Base-by-base conservation (phyloP, 2,113 vertebrate genomes). In the Asarcornis scutulata region DNA sequence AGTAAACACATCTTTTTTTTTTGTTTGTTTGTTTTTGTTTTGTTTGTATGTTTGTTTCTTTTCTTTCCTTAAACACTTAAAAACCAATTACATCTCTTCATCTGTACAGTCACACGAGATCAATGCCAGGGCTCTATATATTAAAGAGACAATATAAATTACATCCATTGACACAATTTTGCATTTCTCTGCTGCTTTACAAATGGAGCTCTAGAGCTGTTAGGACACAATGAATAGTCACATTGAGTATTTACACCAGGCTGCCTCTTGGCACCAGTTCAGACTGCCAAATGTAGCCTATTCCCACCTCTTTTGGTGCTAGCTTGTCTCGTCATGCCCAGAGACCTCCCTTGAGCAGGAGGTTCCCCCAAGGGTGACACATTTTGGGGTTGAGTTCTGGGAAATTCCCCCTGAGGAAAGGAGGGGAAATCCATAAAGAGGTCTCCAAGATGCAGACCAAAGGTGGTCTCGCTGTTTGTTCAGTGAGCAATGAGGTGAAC, bases 111-210 rank as follows among this genome's bases (percentile, higher is more conserved):
- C 97, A 98, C 97, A 98, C 92, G 66, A 80, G 79, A 98, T 98
- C 98, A 97, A 98, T 97, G 94, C 64, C 86, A 97, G 97, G 97
- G 97, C 97, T 98, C 98, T 96, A 96, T 97, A 98, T 97, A 98
- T 97, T 97, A 97, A 97, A 98, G 96, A 97, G 98, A 98, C 98
- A 97, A 98, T 97, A 98, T 98, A 98, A 98, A 98, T 97, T 97
- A 98, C 97, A 97, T 92, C 97, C 79, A 98, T 97, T 64, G 97
- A 98, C 98, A 97, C 88, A 97, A 98, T 84, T 96, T 97, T 97
- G 98, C 96, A 78, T 95, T 76, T 91, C 91, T 96, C 91, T 84
- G 94, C 85, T 96, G 93, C 81, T 96, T 93, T 94, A 95, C 93
- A 91, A 80, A 82, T 5, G 88, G 94, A 79, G 59, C 62, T 91